Evolutionary conservation across 2,888 invertebrate genomes (phyloP).

Genomic region (Cristatella mucedo): DNA sequence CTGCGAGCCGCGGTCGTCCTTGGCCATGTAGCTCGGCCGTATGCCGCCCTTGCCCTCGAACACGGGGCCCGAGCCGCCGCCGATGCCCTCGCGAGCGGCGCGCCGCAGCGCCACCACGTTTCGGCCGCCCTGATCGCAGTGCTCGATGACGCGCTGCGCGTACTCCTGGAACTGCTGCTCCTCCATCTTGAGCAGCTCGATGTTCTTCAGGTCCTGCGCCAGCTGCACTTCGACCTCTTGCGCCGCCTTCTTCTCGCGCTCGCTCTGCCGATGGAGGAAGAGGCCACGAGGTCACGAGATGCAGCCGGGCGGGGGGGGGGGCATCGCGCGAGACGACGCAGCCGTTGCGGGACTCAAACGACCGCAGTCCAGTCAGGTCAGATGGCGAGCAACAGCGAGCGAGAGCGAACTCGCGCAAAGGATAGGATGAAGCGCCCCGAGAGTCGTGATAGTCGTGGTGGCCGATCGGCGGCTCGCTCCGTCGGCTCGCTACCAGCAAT

Average conservation of each 20-base stretch:
- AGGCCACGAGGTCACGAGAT: background rate
- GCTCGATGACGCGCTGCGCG: slow-evolving; percentile 30
- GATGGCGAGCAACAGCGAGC: too few species aligned
- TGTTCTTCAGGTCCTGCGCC: slow-evolving; percentile 26
- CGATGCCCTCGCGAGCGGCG: slow-evolving; percentile 29
- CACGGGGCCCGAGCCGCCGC: slow-evolving; percentile 31
- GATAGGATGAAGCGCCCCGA: too few species aligned
- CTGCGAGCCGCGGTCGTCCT: slow-evolving; percentile 29
- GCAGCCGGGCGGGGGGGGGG: background rate
- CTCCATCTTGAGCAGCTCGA: slow-evolving; percentile 27
- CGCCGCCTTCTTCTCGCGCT: slow-evolving; percentile 15
- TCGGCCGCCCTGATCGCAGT: slow-evolving; percentile 33
- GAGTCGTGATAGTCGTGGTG: too few species aligned
- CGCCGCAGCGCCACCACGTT: slow-evolving; percentile 32
- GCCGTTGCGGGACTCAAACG: too few species aligned
- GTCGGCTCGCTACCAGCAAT: too few species aligned
- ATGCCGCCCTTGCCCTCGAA: slow-evolving; percentile 32
- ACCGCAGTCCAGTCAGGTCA: too few species aligned
- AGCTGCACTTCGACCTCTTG: slow-evolving; percentile 17
- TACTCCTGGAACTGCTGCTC: slow-evolving; percentile 38
- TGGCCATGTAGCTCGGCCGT: slow-evolving; percentile 34
- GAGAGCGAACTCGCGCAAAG: too few species aligned
- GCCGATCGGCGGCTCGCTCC: too few species aligned
- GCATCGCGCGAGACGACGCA: background rate
- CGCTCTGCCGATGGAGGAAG: slow-evolving; percentile 13